A percentile compares a stretch with the other conserved stretches of the same genome.
phyloP scores from a whole-genome alignment of 1,140 invertebrate genomes.

The Drosophila mauritiana region DNA sequence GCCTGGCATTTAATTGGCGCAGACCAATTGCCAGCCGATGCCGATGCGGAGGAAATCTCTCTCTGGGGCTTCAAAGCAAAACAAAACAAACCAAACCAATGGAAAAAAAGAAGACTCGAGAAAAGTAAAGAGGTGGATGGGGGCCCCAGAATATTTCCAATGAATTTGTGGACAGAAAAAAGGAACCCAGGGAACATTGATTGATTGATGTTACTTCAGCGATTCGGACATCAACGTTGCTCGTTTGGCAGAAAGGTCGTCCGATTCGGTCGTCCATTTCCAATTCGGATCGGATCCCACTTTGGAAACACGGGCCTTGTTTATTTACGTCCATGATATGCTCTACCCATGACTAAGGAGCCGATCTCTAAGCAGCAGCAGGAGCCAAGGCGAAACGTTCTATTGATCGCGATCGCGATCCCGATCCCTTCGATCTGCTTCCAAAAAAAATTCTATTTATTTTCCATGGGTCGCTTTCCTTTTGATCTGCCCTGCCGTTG shows the following conservation, averaged over 20 bases:
- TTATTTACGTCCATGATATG: conserved; percentile 64
- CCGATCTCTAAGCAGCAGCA: conserved; percentile 13
- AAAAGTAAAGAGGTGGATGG: not conserved
- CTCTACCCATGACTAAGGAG: conserved; percentile 35
- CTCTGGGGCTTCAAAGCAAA: not conserved
- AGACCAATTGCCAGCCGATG: conserved; percentile 63
- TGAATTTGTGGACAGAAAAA: conserved; percentile 62
- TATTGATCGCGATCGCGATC: conserved; percentile 55
- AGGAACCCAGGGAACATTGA: conserved; percentile 55
- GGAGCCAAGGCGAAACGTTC: conserved; percentile 25
- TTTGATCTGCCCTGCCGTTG: conserved; percentile 66
- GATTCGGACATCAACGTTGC: conserved; percentile 53
- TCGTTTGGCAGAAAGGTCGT: conserved; percentile 69
- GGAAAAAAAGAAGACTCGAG: too few species aligned
- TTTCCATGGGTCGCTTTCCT: conserved; percentile 75
- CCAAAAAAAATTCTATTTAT: conserved; percentile 74
- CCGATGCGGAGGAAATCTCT: conserved; percentile 6
- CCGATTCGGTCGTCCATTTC: conserved; percentile 24
- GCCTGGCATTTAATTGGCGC: conserved; percentile 80
- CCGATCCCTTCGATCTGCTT: conserved; percentile 38
- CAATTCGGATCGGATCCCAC: conserved; percentile 29
- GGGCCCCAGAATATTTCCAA: conserved; percentile 57
- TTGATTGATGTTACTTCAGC: conserved; percentile 72
- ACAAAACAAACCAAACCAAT: not conserved
- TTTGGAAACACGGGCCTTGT: conserved; percentile 23